Percentiles rank a stretch among this genome's conserved stretches.
Evolutionary conservation across 2,888 invertebrate genomes (phyloP).

Genomic region (Diogma glabrata): DNA sequence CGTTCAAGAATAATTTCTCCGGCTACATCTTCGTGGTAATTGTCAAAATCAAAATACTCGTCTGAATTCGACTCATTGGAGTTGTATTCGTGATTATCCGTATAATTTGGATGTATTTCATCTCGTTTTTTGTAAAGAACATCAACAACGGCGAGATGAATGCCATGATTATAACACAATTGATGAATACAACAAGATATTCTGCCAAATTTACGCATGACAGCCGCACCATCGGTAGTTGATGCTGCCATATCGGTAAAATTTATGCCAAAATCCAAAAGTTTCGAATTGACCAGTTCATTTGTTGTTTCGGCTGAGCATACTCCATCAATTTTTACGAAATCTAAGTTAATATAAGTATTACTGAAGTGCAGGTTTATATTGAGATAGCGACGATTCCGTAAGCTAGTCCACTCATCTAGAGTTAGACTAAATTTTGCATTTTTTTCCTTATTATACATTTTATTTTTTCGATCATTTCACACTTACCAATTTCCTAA

Average conservation of each 20-base stretch:
- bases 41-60: no score
- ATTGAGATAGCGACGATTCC: neutral
- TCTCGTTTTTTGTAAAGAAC: no score
- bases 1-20: no score
- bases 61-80: no score
- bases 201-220: constrained; percentile 5
- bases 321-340: neutral
- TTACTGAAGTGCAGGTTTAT: no score
- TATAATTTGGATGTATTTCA: no score
- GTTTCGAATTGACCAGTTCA: neutral
- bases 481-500: neutral
- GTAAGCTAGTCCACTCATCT: neutral
- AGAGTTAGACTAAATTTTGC: neutral
- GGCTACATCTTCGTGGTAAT: no score
- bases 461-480: neutral
- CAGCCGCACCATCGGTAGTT: constrained; percentile 5
- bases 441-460: neutral
- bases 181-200: constrained; percentile 3
- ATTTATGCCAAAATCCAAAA: constrained; percentile 2
- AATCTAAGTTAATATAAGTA: no score
- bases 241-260: neutral
- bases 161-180: constrained; percentile 9
- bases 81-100: no score
- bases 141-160: constrained; percentile 6
- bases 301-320: neutral